Evolutionary conservation across 2,888 invertebrate species (phyloP), one percentile per base, ranked within the genome.

Genomic region (Alcis repandata): DNA sequence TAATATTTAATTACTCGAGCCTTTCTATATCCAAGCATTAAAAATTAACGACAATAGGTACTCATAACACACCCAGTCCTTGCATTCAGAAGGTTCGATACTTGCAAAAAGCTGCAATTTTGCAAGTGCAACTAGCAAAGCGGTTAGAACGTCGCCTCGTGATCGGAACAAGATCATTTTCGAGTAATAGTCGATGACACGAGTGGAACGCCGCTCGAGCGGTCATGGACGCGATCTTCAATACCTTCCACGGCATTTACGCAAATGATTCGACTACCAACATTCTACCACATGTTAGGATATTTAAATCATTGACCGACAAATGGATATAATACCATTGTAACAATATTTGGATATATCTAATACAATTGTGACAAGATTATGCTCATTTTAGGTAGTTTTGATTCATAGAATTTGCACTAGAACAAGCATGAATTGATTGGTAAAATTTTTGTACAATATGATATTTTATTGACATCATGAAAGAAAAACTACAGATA

Each of bases 151-250:
- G 67, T 62, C 51, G 51, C 48, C 9, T 43, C 45, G 58, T 36
- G 69, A 68, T 71, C 63, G 67, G 72, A 69, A 67, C 66, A 54
- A 79, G 82, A 82, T 77, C 80, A 77, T 81, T 78, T 77, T 63
- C 63, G 64, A 70, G 67, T 73, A 78, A 77, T 73, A 73, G 78
- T 76, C 67, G 77, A 75, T 79, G 82, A 82, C 81, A 81, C 80
- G 79, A 79, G 80, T 75, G 78, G 81, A 80, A 81, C 83, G 75
- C 78, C 73, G 71, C 63, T 67, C 71, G 71, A 73, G 67, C 80
- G 88, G 83, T 88, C 88, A 88, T 79, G 88, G 88, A 84, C 87
- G 77, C 77, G 84, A 83, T 81, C 84, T 87, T 80, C 83, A 79
- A 73, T 77, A 79, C 78, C 77, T 78, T 77, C 27, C 36, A 73